These are phyloP conservation scores for Pherbina coryleti DNA, from an alignment of 2,888 invertebrate genomes.

Conservation along the genomic window DNA sequence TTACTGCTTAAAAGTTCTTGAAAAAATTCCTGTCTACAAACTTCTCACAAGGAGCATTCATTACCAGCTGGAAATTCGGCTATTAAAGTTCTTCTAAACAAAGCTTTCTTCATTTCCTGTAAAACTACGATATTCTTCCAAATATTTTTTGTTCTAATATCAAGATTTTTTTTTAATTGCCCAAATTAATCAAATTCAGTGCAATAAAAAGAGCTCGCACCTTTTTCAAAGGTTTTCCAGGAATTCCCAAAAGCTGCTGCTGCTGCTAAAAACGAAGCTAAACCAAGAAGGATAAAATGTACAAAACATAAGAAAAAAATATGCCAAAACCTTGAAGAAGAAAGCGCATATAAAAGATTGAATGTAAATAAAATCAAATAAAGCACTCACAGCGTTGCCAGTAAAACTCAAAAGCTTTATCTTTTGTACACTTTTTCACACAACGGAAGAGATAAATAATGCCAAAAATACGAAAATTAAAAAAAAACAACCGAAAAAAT, in stretches of 20 bases:
- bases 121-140: too few relatives aligned
- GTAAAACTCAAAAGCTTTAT: neutral
- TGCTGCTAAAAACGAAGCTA: neutral
- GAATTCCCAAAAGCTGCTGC: neutral
- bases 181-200: neutral
- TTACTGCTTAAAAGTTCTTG: too few relatives aligned
- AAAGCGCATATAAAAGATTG: neutral
- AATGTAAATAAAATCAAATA: neutral
- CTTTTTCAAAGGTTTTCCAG: neutral
- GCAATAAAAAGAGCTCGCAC: neutral
- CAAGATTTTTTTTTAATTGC: neutral
- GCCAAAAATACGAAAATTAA: neutral
- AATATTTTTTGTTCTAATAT: neutral
- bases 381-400: neutral
- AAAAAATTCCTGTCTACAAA: neutral
- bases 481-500: slow-evolving; percentile 11
- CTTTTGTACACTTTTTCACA: neutral
- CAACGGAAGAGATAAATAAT: slow-evolving; percentile 2
- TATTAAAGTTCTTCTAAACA: too few relatives aligned
- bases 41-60: too few relatives aligned
- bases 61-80: too few relatives aligned
- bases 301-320: neutral
- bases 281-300: neutral
- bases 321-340: neutral
- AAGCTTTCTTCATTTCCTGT: too few relatives aligned